phyloP scores from a whole-genome alignment of 2,797 vertebrate species.

The Enteromius treurensis region DNA sequence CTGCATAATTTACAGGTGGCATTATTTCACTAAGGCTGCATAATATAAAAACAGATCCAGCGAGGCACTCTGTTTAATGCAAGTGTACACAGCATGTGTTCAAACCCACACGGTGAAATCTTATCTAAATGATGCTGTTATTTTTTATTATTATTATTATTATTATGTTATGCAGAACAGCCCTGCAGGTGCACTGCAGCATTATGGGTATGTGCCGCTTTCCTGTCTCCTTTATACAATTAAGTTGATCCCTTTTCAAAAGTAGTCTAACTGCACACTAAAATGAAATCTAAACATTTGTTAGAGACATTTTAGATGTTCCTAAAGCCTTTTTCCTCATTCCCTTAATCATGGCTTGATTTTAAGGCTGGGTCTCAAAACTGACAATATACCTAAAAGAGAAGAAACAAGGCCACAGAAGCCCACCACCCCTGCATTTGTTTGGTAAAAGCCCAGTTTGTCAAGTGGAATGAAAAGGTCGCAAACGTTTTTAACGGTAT shows the following conservation, averaged over 20 bases:
- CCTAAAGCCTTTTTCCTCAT: background rate
- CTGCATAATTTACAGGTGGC: background rate
- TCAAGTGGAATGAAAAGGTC: constrained; percentile 91
- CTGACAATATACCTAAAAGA: constrained; percentile 84
- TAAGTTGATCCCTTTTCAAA: constrained; percentile 1
- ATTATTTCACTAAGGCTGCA: background rate
- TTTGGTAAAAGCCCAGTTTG: constrained; percentile 83
- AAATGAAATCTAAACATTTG: background rate
- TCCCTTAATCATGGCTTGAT: constrained; percentile 71
- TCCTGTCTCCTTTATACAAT: background rate
- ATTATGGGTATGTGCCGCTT: background rate
- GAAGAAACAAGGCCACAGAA: constrained; percentile 92
- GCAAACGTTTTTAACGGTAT: constrained; percentile 88
- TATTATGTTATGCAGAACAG: background rate
- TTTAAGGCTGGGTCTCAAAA: constrained; percentile 82
- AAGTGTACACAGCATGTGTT: background rate
- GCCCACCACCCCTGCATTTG: constrained; percentile 84
- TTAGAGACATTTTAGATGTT: background rate
- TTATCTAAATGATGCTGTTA: background rate
- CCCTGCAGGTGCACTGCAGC: background rate
- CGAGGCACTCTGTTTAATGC: constrained; percentile 39
- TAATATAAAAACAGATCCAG: constrained; percentile 4
- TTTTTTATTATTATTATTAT: background rate
- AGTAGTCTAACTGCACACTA: background rate
- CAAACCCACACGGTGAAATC: background rate